Conservation (phyloP, 2,797 vertebrate genomes). For the Micromesistius poutassou region DNA sequence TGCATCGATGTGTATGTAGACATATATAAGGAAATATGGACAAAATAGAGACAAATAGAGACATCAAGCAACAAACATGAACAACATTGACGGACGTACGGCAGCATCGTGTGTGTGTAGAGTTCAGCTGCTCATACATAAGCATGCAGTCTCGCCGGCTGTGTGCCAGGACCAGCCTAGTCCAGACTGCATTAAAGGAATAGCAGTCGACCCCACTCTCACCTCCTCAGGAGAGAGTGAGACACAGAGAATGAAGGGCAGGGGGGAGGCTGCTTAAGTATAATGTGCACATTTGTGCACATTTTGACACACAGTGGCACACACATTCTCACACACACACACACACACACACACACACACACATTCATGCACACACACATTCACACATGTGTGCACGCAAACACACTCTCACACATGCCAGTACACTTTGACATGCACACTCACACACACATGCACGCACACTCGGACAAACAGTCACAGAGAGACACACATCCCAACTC, state of each 20-base stretch:
- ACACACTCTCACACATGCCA: too few species aligned
- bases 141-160: background rate
- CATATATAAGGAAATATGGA: background rate
- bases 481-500: background rate
- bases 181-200: background rate
- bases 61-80: background rate
- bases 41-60: background rate
- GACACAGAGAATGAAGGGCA: background rate
- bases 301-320: too few species aligned
- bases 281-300: too few species aligned
- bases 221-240: background rate
- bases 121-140: background rate
- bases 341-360: too few species aligned
- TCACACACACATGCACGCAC: background rate
- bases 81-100: background rate
- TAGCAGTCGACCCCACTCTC: background rate
- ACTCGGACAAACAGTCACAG: background rate
- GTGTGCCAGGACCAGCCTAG: background rate
- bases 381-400: too few species aligned
- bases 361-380: too few species aligned
- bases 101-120: background rate
- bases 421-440: background rate
- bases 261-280: background rate
- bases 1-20: background rate
- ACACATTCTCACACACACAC: too few species aligned